Percentiles rank a stretch among this genome's conserved stretches.
These are phyloP conservation scores for Oconnorella tubifera DNA, from an alignment of 2,888 invertebrate species.

Conservation along the genomic window DNA sequence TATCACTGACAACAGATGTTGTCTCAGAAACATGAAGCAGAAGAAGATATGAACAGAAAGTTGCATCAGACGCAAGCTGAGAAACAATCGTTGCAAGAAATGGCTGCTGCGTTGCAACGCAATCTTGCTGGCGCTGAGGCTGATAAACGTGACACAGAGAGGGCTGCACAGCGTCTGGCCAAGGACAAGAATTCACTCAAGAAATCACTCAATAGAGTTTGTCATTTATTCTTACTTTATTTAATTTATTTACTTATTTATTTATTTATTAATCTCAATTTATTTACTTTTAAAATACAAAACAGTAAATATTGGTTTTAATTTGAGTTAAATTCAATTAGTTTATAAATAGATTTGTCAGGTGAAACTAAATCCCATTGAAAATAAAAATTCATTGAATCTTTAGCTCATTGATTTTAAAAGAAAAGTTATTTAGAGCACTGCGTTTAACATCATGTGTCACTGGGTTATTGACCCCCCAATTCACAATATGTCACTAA, in stretches of 20 bases:
- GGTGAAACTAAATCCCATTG: too few relatives aligned
- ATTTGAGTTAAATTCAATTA: too few relatives aligned
- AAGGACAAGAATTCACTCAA: conserved; percentile 57
- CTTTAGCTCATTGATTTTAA: too few relatives aligned
- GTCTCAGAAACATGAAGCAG: conserved; percentile 61
- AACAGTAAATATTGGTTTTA: not conserved
- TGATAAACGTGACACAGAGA: conserved; percentile 34
- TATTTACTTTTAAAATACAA: not conserved
- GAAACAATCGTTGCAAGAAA: conserved; percentile 19
- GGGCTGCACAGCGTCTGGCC: conserved; percentile 59
- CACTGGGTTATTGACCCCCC: too few relatives aligned
- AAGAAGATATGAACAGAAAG: conserved; percentile 73
- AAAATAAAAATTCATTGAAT: too few relatives aligned
- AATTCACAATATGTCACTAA: too few relatives aligned
- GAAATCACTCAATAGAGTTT: conserved; percentile 56
- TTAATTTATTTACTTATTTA: not conserved
- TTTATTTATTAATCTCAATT: not conserved
- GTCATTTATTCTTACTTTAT: not conserved
- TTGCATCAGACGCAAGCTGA: conserved; percentile 71
- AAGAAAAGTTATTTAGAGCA: too few relatives aligned
- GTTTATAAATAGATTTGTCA: too few relatives aligned
- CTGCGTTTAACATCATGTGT: too few relatives aligned
- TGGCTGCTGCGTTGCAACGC: conserved; percentile 45
- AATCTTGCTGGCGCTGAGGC: conserved; percentile 66
- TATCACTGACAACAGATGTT: conserved; percentile 29